Evolutionary conservation across 2,797 vertebrate species (phyloP).

Genomic region (Anableps anableps): DNA sequence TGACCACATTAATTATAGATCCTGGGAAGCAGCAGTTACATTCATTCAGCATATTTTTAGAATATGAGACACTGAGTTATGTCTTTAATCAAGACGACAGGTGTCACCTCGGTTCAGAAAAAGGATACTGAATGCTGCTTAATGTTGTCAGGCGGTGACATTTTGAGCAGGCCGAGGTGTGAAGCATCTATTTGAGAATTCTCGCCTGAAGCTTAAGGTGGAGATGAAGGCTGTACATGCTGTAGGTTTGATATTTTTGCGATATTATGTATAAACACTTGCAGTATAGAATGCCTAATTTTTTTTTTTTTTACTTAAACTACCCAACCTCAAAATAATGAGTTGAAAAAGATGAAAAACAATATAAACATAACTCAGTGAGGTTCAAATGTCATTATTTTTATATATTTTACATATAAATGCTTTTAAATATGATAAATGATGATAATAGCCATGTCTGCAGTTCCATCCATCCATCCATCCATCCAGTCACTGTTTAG

Average conservation of each 20-base stretch:
- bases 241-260: conserved; percentile 14
- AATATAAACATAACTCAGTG: neutral
- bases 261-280: conserved; percentile 21
- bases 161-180: conserved; percentile 62
- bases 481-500: too few species aligned
- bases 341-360: neutral
- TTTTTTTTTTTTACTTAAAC: neutral
- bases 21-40: conserved; percentile 54
- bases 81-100: conserved; percentile 74
- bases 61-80: conserved; percentile 62
- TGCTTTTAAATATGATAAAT: too few species aligned
- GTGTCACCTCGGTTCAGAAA: conserved; percentile 63
- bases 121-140: conserved; percentile 67
- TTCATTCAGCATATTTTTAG: conserved; percentile 71
- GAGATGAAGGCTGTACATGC: conserved; percentile 33
- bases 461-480: too few species aligned
- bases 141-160: conserved; percentile 72
- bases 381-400: neutral
- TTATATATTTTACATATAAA: neutral
- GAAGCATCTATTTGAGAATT: conserved; percentile 62
- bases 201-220: conserved; percentile 48
- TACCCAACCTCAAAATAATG: neutral
- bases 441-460: too few species aligned
- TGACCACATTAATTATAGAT: conserved; percentile 82
- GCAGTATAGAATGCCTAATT: neutral